Conservation (phyloP, 1,140 invertebrate genomes). For the Drosophila melanica region DNA sequence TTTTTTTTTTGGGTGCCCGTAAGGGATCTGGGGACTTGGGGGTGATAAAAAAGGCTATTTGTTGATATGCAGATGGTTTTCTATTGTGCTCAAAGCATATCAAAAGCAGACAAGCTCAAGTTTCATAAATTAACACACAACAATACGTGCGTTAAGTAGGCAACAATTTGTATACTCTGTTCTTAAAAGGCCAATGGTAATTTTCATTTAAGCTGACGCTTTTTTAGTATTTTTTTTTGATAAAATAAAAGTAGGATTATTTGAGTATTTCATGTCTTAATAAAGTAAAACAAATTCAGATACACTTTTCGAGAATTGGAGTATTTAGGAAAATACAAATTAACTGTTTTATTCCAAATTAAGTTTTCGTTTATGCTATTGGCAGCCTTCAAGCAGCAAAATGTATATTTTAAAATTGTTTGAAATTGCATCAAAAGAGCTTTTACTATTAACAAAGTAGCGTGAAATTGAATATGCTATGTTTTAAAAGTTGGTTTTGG, state of each 20-base stretch:
- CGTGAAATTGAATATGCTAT: neutral
- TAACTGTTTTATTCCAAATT: too few species aligned
- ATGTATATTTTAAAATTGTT: too few species aligned
- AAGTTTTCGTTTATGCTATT: too few species aligned
- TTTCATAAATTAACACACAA: slow-evolving; percentile 46
- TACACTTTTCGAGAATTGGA: too few species aligned
- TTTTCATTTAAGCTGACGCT: neutral
- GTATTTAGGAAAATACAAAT: too few species aligned
- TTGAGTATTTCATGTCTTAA: too few species aligned
- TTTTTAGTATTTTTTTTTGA: too few species aligned
- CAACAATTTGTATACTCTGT: slow-evolving; percentile 22
- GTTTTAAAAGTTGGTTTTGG: neutral
- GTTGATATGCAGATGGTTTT: slow-evolving; percentile 19
- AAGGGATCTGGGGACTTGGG: neutral
- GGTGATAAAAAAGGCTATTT: slow-evolving; percentile 11
- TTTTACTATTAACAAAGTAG: too few species aligned
- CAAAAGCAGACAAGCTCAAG: slow-evolving; percentile 2
- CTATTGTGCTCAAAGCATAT: slow-evolving; percentile 9
- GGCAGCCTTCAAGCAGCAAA: too few species aligned
- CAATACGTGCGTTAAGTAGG: slow-evolving; percentile 49
- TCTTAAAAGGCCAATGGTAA: neutral
- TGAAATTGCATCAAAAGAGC: too few species aligned
- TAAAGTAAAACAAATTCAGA: too few species aligned
- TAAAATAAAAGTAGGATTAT: too few species aligned
- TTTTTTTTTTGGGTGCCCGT: slow-evolving; percentile 2